Evolutionary conservation across 1,140 invertebrate species (phyloP).

Genomic region (Muscidifurax raptorellus): DNA sequence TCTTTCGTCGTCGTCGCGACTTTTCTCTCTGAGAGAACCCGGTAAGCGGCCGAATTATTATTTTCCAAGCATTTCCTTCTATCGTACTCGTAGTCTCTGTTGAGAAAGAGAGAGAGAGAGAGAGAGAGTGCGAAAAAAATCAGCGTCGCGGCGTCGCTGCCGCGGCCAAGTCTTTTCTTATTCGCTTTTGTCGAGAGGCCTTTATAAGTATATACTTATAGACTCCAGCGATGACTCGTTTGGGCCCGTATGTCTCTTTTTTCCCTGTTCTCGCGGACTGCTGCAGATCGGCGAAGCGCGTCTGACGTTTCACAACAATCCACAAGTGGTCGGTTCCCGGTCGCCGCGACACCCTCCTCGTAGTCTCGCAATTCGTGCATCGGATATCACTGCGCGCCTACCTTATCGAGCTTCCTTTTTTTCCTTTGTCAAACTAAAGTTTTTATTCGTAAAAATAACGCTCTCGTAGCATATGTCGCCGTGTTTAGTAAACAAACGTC

Average conservation of each 20-base stretch:
- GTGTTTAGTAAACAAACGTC: background rate
- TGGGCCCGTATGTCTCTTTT: background rate
- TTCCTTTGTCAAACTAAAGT: background rate
- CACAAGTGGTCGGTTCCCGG: constrained; percentile 68
- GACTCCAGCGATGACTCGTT: background rate
- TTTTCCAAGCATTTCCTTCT: constrained; percentile 43
- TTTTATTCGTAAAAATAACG: background rate
- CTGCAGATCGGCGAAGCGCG: background rate
- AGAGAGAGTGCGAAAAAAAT: too few species aligned
- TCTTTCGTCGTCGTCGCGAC: constrained; percentile 43
- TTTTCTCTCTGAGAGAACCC: constrained; percentile 42
- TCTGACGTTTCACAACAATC: constrained; percentile 53
- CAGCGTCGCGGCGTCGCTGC: constrained; percentile 17
- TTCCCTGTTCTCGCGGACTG: background rate
- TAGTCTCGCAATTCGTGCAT: background rate
- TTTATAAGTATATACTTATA: background rate
- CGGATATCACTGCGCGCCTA: background rate
- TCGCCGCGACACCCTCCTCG: constrained; percentile 45
- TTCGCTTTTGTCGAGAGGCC: background rate
- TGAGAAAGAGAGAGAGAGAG: background rate
- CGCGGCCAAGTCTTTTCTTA: constrained; percentile 32
- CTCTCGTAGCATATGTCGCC: too few species aligned
- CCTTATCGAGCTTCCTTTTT: background rate
- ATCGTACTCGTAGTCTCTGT: background rate
- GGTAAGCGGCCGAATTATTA: constrained; percentile 54